Percentiles rank a stretch among this genome's conserved stretches.
phyloP scores from a whole-genome alignment of 2,888 invertebrate genomes.

The Yponomeuta malinellus region DNA sequence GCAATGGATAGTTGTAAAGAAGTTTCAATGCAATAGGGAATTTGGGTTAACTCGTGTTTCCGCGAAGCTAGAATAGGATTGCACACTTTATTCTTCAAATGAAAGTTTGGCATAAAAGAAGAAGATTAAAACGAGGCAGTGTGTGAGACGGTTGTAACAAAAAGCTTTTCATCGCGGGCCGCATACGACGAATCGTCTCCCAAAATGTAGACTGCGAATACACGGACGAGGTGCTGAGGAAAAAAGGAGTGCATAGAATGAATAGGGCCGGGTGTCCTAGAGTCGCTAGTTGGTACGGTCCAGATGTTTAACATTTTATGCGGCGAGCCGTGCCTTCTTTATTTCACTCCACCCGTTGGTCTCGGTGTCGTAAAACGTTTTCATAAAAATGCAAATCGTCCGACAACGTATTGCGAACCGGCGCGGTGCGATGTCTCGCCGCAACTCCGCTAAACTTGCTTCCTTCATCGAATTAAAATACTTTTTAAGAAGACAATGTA shows the following conservation, averaged over 20 bases:
- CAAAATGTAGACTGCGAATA: slow-evolving; percentile 40
- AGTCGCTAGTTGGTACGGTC: slow-evolving; percentile 31
- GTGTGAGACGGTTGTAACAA: slow-evolving; percentile 1
- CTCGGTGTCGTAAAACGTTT: slow-evolving; percentile 53
- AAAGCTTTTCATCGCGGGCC: not conserved
- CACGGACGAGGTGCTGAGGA: slow-evolving; percentile 26
- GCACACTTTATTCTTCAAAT: too few relatives aligned
- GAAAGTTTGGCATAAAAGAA: not conserved
- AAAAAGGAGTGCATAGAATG: slow-evolving; percentile 34
- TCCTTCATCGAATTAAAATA: slow-evolving; percentile 62
- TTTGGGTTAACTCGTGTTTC: too few relatives aligned
- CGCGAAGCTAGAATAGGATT: too few relatives aligned
- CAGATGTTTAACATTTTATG: slow-evolving; percentile 54
- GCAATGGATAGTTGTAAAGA: not conserved
- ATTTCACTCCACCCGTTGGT: slow-evolving; percentile 24
- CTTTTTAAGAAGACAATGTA: slow-evolving; percentile 53
- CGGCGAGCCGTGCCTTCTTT: slow-evolving; percentile 23
- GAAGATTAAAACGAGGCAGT: slow-evolving; percentile 4
- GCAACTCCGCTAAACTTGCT: slow-evolving; percentile 43
- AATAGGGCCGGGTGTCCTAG: slow-evolving; percentile 43
- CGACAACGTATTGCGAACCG: slow-evolving; percentile 56
- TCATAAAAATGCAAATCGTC: slow-evolving; percentile 71
- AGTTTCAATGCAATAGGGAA: not conserved
- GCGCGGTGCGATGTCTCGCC: slow-evolving; percentile 29
- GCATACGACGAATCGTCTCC: not conserved